Evolutionary conservation across 2,113 vertebrate species (phyloP), one percentile per base, ranked within the genome.

Genomic region (Passerina amoena): DNA sequence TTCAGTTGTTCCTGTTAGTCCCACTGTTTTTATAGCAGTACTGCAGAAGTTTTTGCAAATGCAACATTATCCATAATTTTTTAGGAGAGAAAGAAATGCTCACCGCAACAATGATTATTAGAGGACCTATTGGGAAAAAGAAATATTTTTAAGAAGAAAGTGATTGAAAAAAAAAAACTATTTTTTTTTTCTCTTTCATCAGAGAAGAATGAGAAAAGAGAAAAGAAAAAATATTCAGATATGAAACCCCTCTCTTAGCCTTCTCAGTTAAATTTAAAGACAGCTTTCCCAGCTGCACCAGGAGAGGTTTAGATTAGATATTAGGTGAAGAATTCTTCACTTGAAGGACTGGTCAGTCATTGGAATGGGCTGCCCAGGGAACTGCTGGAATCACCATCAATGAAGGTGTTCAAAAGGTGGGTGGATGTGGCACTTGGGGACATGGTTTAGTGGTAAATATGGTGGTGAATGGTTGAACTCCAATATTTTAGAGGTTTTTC

Each of bases 101-200:
- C 5, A 25, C 24, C 5, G 2, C 9, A 54, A 24, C 37, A 2
- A 54, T 48, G 10, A 75, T 54, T 66, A 37, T 48, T 40, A 56
- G 20, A 64, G 14, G 1, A 3, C 30, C 10, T 73, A 27, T 4
- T 38, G 5, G 2, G 7, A 4, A 22, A 23, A 37, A 44, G 0
- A 10, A 22, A 25, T 24, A 31, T 25, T 35, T 84, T 77, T 10
- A 45, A 40, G 15, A 61, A 61, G 1, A 73, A 53, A 31, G 7
- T 31, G 5, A 40, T 51, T 33, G 11, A 22, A 86, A 84, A 86
- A 86, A 84, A 86, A 14, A 15, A 42, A 14, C 6, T 2, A 3
- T 2, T 3, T 18, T 8, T 18, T 8, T 57, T 27, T 4, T 6
- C 31, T 25, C 6, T 77, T 59, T 65, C 14, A 35, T 72, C 30